Conservation (phyloP, 1,140 invertebrate genomes). For the Harlomillsia oculata region DNA sequence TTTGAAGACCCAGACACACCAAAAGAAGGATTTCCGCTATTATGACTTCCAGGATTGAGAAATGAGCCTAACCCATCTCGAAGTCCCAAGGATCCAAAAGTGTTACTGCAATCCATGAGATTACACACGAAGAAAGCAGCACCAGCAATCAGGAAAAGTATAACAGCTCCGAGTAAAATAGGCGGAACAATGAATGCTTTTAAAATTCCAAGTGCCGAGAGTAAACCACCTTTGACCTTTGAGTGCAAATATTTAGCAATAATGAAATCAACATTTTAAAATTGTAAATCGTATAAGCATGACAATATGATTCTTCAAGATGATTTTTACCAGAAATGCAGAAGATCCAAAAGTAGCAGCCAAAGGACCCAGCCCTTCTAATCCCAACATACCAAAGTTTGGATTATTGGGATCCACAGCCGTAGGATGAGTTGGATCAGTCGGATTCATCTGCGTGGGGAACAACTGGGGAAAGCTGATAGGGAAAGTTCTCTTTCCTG, state of each 20-base stretch:
- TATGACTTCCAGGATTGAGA: not conserved
- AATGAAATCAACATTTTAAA: not conserved
- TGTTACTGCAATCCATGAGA: not conserved
- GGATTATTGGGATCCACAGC: not conserved
- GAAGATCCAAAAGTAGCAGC: conserved; percentile 8
- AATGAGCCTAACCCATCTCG: not conserved
- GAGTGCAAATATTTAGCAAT: not conserved
- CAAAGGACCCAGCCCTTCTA: no score
- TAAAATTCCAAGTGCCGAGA: conserved; percentile 3
- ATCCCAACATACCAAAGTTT: not conserved
- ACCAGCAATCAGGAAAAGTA: conserved; percentile 14
- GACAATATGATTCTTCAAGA: not conserved
- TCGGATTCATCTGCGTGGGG: not conserved
- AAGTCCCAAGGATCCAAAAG: not conserved
- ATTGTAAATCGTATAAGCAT: not conserved
- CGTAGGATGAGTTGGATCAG: not conserved
- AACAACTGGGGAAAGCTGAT: not conserved
- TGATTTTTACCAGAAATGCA: conserved; percentile 1
- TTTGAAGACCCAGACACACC: not conserved
- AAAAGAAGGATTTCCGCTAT: not conserved
- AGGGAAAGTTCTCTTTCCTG: not conserved
- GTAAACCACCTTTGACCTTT: conserved; percentile 8
- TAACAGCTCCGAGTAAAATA: not conserved
- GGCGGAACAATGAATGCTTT: conserved; percentile 8
- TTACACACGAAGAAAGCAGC: conserved; percentile 12